Evolutionary conservation across 2,797 vertebrate genomes (phyloP).

Genomic region (Mormyrus hasselquistii): DNA sequence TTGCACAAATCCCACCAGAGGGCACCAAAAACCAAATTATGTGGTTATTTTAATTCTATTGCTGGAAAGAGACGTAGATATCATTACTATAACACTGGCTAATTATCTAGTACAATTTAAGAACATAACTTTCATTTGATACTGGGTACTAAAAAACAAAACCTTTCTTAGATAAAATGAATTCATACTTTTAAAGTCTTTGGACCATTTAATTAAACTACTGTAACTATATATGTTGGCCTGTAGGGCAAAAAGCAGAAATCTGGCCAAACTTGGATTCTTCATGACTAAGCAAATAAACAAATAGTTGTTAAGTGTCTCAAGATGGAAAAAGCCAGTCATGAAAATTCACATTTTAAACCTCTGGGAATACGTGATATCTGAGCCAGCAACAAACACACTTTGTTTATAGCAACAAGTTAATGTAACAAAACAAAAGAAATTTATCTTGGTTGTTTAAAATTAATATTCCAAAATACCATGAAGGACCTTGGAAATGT

Average conservation of each 20-base stretch:
- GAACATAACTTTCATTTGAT: background rate
- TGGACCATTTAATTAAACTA: background rate
- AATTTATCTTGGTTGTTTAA: background rate
- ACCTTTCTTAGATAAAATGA: background rate
- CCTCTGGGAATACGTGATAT: background rate
- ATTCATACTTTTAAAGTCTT: background rate
- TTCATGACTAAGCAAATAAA: background rate
- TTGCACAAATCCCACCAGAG: background rate
- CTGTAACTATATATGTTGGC: background rate
- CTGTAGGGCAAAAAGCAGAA: background rate
- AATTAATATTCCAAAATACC: background rate
- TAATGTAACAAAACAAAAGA: background rate
- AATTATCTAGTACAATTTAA: background rate
- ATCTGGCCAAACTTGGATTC: background rate
- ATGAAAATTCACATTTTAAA: background rate
- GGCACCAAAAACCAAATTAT: background rate
- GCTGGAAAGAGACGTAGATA: background rate
- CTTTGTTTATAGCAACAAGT: background rate
- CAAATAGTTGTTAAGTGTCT: background rate
- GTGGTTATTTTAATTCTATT: background rate
- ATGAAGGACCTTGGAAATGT: background rate
- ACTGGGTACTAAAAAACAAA: background rate
- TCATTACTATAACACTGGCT: background rate
- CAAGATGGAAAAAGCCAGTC: background rate
- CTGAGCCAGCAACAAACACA: background rate